Evolutionary conservation across 2,888 invertebrate genomes (phyloP).

Genomic region (Parnassius orleans): DNA sequence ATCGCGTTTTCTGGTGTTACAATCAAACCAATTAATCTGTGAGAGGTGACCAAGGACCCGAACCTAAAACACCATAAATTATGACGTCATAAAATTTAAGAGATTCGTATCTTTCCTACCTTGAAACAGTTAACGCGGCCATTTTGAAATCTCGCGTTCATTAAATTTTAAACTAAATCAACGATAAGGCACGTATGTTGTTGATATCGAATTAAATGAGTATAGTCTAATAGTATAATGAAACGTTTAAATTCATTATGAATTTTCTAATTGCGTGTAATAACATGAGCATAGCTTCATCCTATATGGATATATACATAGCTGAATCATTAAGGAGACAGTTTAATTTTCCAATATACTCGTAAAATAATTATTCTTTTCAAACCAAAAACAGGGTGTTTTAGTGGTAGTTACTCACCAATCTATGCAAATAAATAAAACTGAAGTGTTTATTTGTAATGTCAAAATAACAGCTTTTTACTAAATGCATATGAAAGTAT

Average conservation of each 20-base stretch:
- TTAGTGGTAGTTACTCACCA: no score
- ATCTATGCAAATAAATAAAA: no score
- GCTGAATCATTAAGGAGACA: no score
- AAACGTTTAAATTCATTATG: not conserved
- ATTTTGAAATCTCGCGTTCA: constrained; percentile 5
- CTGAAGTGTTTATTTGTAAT: no score
- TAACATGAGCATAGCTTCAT: no score
- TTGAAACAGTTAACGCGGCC: constrained; percentile 3
- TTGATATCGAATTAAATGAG: no score
- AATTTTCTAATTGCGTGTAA: not conserved
- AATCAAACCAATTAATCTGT: constrained; percentile 45
- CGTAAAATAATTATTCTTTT: no score
- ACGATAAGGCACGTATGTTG: not conserved
- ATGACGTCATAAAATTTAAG: constrained; percentile 38
- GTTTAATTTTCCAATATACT: no score
- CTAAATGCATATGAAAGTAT: no score
- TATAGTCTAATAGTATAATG: not conserved
- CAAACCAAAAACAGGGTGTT: no score
- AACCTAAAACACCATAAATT: constrained; percentile 33
- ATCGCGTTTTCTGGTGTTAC: constrained; percentile 39
- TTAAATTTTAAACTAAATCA: constrained; percentile 3
- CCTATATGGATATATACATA: no score
- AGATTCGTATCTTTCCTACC: constrained; percentile 25
- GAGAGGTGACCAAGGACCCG: constrained; percentile 26
- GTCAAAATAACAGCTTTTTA: no score